Evolutionary conservation across 1,140 invertebrate species (phyloP).

Genomic region (Apolygus lucorum): DNA sequence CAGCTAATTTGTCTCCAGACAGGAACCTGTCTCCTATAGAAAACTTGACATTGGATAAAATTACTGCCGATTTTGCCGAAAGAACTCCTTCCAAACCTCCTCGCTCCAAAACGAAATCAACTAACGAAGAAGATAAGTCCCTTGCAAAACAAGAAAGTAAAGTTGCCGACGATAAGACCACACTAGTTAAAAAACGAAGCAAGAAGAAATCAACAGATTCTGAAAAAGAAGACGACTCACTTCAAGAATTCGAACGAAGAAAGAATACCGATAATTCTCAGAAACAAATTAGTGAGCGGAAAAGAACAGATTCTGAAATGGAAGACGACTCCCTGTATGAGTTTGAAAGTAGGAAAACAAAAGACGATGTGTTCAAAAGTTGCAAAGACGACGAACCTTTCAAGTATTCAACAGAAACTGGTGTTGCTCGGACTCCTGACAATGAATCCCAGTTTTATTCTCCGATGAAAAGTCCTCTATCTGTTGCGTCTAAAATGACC

Average conservation of each 20-base stretch:
- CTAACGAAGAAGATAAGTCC: slow-evolving; percentile 22
- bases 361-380: slow-evolving; percentile 16
- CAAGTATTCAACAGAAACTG: slow-evolving; percentile 19
- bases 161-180: slow-evolving; percentile 13
- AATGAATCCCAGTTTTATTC: slow-evolving; percentile 21
- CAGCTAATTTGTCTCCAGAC: slow-evolving; percentile 35
- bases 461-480: slow-evolving; percentile 5
- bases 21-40: slow-evolving; percentile 36
- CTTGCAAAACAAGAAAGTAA: slow-evolving; percentile 21
- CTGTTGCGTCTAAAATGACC: slow-evolving; percentile 6
- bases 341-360: slow-evolving; percentile 29
- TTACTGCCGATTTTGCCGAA: slow-evolving; percentile 39
- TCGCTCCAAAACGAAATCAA: background rate
- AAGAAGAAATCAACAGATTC: slow-evolving; percentile 33
- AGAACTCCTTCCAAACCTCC: slow-evolving; percentile 31
- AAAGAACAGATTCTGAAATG: slow-evolving; percentile 29
- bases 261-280: slow-evolving; percentile 24
- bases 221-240: slow-evolving; percentile 35
- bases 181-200: slow-evolving; percentile 7
- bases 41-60: slow-evolving; percentile 39
- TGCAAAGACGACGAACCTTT: slow-evolving; percentile 23
- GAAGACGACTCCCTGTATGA: slow-evolving; percentile 33
- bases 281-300: slow-evolving; percentile 22
- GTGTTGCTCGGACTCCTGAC: slow-evolving; percentile 7
- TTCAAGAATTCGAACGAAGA: slow-evolving; percentile 33